Evolutionary conservation across 2,888 invertebrate genomes (phyloP), one percentile per base, ranked within the genome.

Genomic region (Drosophila dives): DNA sequence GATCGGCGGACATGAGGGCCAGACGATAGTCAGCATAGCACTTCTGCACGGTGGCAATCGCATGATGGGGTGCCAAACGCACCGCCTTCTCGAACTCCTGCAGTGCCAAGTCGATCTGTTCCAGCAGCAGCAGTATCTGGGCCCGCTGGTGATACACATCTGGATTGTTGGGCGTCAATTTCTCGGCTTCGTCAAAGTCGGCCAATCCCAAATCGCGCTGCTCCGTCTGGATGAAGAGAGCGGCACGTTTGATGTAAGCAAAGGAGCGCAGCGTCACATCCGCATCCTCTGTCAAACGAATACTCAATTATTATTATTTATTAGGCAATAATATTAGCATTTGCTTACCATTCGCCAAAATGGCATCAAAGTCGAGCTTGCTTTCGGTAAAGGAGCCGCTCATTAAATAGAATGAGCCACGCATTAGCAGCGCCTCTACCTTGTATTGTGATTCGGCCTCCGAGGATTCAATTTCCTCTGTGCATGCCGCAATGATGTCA

Each of bases 131-230:
- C 91, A 97, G 95, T 11, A 98, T 96, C 95, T 99, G 95, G 59
- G 98, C 99, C 75, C 98, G 94, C 91, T 99, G 98, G 92, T 98
- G 98, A 92, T 97, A 99, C 61, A 99, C 95, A 92, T 99, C 99
- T 29, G 97, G 95, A 92, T 97, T 97, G 38, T 96, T 94, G 0
- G 97, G 95, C 85, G 97, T 97, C 55, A 98, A 91, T 85, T 95
- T 94, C 49, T 96, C 95, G 38, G 98, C 99, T 79, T 92, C 93
- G 20, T 95, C 95, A 93, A 98, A 98, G 92, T 97, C 97, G 62
- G 94, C 95, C 80, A 98, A 94, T 80, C 97, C 97, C 73, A 95
- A 94, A 45, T 95, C 95, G 40, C 95, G 94, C 74, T 96, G 94
- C 83, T 96, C 97, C 61, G 96, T 93, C 91, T 98, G 98, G 92